These are phyloP conservation scores for Rhodeus uyekii DNA, from an alignment of 2,797 vertebrate genomes.

Conservation along the genomic window DNA sequence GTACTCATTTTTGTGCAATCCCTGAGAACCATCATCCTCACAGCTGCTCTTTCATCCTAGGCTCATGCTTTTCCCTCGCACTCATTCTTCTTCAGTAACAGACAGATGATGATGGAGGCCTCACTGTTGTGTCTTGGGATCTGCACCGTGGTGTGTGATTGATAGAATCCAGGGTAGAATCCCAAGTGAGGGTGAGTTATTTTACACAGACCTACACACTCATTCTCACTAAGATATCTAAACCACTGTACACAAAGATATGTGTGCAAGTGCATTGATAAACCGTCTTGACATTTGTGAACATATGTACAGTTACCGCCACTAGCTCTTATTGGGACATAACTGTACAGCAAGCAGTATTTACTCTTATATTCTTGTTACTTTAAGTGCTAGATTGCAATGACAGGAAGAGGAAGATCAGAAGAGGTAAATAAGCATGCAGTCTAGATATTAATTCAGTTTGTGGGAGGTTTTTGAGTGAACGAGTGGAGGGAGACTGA, in stretches of 20 bases:
- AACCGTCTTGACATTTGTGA: background rate
- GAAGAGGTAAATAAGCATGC: background rate
- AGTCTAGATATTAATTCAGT: constrained; percentile 4
- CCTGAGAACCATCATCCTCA: background rate
- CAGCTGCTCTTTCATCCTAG: constrained; percentile 7
- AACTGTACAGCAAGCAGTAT: background rate
- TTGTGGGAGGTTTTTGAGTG: constrained; percentile 8
- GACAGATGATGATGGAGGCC: constrained; percentile 25
- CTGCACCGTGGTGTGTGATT: constrained; percentile 17
- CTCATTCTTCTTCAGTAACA: constrained; percentile 21
- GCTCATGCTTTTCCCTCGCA: background rate
- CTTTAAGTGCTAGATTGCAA: background rate
- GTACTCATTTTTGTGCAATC: background rate
- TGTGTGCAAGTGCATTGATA: background rate
- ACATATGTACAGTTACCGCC: background rate
- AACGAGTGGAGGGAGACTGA: background rate
- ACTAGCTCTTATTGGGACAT: constrained; percentile 7
- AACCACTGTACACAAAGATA: background rate
- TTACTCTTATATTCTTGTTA: background rate
- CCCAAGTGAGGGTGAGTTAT: constrained; percentile 16
- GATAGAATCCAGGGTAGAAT: constrained; percentile 24
- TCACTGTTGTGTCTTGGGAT: constrained; percentile 29
- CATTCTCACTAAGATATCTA: background rate
- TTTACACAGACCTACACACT: constrained; percentile 28
- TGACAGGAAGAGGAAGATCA: background rate